Evolutionary conservation across 2,888 invertebrate species (phyloP).

Genomic region (Dasysyrphus tricinctus): DNA sequence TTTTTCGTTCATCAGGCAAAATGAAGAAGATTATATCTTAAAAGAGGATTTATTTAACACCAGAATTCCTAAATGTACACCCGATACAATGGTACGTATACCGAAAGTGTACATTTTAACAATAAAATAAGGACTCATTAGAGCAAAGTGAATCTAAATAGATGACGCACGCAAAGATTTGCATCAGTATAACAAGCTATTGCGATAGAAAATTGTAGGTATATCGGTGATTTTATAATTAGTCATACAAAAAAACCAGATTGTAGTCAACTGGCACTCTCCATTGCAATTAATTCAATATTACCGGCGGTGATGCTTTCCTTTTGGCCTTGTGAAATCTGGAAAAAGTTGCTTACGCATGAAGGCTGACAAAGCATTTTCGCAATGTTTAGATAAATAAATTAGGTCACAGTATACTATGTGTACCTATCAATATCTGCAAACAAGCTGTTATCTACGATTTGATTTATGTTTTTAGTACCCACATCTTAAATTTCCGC

Average conservation of each 20-base stretch:
- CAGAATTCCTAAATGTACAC: slow-evolving; percentile 53
- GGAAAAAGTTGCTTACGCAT: background rate
- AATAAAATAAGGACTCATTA: background rate
- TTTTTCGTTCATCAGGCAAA: slow-evolving; percentile 54
- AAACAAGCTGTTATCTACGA: background rate
- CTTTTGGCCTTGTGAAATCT: slow-evolving; percentile 8
- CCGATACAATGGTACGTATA: slow-evolving; percentile 69
- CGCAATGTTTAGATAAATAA: background rate
- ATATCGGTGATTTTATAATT: background rate
- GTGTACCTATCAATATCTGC: background rate
- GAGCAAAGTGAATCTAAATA: background rate
- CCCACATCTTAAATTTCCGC: background rate
- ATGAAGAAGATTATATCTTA: slow-evolving; percentile 52
- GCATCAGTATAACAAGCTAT: background rate
- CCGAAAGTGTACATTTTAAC: background rate
- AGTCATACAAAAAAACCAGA: slow-evolving; percentile 28
- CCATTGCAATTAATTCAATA: background rate
- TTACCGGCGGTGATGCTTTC: slow-evolving; percentile 14
- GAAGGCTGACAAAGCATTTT: slow-evolving; percentile 1
- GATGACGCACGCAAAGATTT: slow-evolving; percentile 32
- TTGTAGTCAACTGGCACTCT: background rate
- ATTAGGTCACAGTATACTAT: background rate
- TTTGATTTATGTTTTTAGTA: background rate
- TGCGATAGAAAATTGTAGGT: slow-evolving; percentile 10
- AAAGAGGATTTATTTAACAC: slow-evolving; percentile 58